Conservation (phyloP, 1,140 invertebrate genomes). For the Rhizoglyphus robini region DNA sequence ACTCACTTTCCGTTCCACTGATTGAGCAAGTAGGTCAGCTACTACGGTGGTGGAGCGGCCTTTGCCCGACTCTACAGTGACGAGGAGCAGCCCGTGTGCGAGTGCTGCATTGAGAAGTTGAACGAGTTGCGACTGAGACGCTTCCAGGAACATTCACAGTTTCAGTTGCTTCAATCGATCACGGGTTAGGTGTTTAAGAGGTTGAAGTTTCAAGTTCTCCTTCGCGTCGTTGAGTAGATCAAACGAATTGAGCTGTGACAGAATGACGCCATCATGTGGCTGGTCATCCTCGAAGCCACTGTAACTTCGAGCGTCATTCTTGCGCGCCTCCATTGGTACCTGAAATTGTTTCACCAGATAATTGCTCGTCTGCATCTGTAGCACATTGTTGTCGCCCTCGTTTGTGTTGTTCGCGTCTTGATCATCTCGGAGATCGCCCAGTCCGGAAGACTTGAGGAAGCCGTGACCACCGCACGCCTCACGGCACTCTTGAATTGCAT, state of each 20-base stretch:
- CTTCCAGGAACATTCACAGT: neutral
- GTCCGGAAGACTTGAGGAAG: conserved; percentile 48
- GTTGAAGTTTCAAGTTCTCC: conserved; percentile 26
- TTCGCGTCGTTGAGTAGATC: conserved; percentile 43
- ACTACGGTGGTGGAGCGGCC: conserved; percentile 48
- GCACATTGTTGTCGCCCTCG: conserved; percentile 88
- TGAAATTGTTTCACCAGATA: conserved; percentile 52
- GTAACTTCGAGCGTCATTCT: neutral
- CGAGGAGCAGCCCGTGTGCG: neutral
- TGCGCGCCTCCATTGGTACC: conserved; percentile 17
- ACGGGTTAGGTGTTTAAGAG: neutral
- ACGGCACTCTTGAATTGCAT: conserved; percentile 74
- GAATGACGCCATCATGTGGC: neutral
- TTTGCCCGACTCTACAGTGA: conserved; percentile 35
- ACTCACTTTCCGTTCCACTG: conserved; percentile 53
- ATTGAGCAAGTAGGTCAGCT: conserved; percentile 67
- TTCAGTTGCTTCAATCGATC: neutral
- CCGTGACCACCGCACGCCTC: conserved; percentile 72
- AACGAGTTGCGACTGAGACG: neutral
- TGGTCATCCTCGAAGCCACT: neutral
- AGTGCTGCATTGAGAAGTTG: neutral
- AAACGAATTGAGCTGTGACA: conserved; percentile 48
- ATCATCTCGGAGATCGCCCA: conserved; percentile 68
- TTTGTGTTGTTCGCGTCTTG: conserved; percentile 87
- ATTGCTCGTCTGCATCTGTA: conserved; percentile 85